Conservation (phyloP, 2,113 vertebrate species). For the Nymphicus hollandicus region DNA sequence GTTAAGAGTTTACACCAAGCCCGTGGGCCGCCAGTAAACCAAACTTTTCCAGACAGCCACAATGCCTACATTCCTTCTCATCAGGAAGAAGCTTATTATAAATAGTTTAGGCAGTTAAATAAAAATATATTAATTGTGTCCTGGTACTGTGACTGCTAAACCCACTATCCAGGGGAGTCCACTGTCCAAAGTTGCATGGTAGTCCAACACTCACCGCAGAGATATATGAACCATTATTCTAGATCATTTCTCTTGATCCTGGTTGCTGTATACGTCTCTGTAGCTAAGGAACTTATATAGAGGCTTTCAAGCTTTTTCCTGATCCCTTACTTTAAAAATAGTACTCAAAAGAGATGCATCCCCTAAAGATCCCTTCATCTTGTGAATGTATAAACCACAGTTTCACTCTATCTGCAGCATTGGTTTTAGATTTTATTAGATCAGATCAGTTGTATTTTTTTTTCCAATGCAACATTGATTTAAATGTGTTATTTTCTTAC, state of each 20-base stretch:
- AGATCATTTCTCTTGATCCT: neutral
- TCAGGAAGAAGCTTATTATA: neutral
- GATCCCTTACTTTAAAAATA: neutral
- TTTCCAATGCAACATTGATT: neutral
- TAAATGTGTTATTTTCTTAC: neutral
- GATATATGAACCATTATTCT: neutral
- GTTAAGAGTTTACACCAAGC: neutral
- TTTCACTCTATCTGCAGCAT: neutral
- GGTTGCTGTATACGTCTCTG: neutral
- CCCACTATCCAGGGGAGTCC: rapidly evolving
- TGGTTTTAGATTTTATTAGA: neutral
- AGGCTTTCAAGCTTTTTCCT: neutral
- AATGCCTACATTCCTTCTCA: neutral
- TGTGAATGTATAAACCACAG: neutral
- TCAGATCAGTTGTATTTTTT: neutral
- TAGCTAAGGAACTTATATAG: neutral
- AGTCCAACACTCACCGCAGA: neutral
- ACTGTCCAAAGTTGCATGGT: neutral
- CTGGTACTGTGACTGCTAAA: neutral
- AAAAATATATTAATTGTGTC: neutral
- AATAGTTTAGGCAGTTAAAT: neutral
- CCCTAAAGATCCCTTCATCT: neutral
- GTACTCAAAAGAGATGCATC: neutral
- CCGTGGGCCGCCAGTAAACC: neutral
- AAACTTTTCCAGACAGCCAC: neutral